These are phyloP conservation scores for Poecilia velifera DNA, from an alignment of 2,797 vertebrate genomes.

Conservation along the genomic window DNA sequence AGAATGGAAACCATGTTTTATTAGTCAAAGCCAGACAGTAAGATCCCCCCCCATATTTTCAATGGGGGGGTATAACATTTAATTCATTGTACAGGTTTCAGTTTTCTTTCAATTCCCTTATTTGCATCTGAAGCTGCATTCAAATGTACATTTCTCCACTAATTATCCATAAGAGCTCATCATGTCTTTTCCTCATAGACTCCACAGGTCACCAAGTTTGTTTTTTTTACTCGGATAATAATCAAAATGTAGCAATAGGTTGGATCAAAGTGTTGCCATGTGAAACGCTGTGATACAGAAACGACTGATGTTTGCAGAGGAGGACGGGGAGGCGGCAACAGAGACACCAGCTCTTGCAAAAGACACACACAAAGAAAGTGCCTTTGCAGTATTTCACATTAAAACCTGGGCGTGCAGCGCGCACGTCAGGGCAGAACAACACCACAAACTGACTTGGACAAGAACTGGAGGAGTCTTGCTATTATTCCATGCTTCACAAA, in stretches of 20 bases:
- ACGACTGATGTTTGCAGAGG: not conserved
- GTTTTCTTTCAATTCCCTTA: not conserved
- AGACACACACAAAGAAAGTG: slow-evolving; percentile 16
- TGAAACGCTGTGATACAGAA: slow-evolving; percentile 12
- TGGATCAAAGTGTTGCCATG: slow-evolving; percentile 9
- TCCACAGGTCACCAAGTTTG: not conserved
- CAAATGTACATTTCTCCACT: not conserved
- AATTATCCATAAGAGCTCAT: slow-evolving; percentile 2
- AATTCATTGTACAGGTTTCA: slow-evolving; percentile 6
- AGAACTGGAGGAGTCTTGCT: slow-evolving; percentile 28
- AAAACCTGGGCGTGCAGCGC: slow-evolving; percentile 40
- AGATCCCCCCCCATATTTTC: slow-evolving; percentile 16
- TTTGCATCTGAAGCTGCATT: not conserved
- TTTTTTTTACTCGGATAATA: not conserved
- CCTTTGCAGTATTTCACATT: slow-evolving; percentile 44
- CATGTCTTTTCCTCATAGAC: not conserved
- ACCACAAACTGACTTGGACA: slow-evolving; percentile 40
- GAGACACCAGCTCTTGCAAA: slow-evolving; percentile 28
- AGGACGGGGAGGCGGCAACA: slow-evolving; percentile 30
- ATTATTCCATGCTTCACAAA: slow-evolving; percentile 53
- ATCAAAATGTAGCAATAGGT: not conserved
- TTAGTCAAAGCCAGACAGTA: slow-evolving; percentile 27
- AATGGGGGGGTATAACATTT: not conserved
- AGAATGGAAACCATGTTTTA: slow-evolving; percentile 20
- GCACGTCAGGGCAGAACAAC: slow-evolving; percentile 39